phyloP scores from a whole-genome alignment of 2,797 vertebrate genomes.

The Adelosebastes latens region DNA sequence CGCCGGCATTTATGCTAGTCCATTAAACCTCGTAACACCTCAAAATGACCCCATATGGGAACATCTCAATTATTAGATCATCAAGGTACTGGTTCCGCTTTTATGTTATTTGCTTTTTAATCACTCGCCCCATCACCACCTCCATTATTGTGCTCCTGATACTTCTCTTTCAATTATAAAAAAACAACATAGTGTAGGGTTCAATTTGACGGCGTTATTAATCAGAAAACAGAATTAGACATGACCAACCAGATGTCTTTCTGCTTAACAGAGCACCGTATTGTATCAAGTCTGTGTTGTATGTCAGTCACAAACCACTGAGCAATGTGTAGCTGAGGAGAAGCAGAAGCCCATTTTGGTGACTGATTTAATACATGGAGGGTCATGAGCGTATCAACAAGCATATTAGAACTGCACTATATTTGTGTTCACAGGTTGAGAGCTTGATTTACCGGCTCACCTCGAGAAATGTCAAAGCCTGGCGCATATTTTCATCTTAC shows the following conservation, averaged over 20 bases:
- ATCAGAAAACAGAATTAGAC: constrained; percentile 43
- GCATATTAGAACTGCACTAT: constrained; percentile 9
- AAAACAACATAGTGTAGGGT: constrained; percentile 21
- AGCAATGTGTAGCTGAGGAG: constrained; percentile 22
- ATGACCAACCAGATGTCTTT: constrained; percentile 39
- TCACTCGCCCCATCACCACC: background rate
- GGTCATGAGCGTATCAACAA: constrained; percentile 41
- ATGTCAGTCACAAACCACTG: constrained; percentile 36
- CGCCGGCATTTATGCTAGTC: constrained; percentile 47
- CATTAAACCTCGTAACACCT: constrained; percentile 64
- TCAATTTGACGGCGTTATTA: constrained; percentile 37
- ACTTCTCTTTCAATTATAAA: constrained; percentile 12
- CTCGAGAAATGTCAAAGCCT: constrained; percentile 53
- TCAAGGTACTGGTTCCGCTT: constrained; percentile 25
- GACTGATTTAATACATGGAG: constrained; percentile 40
- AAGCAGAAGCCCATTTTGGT: background rate
- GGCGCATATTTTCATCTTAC: constrained; percentile 17
- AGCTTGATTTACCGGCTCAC: constrained; percentile 40
- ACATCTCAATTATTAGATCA: constrained; percentile 63
- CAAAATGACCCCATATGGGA: constrained; percentile 49
- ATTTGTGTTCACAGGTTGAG: constrained; percentile 38
- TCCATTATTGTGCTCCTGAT: background rate
- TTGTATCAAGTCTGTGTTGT: constrained; percentile 25
- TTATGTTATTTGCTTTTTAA: constrained; percentile 41
- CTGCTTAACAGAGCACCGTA: constrained; percentile 28